These are phyloP conservation scores for Alethe diademata DNA, from an alignment of 2,113 vertebrate genomes.

Conservation along the genomic window DNA sequence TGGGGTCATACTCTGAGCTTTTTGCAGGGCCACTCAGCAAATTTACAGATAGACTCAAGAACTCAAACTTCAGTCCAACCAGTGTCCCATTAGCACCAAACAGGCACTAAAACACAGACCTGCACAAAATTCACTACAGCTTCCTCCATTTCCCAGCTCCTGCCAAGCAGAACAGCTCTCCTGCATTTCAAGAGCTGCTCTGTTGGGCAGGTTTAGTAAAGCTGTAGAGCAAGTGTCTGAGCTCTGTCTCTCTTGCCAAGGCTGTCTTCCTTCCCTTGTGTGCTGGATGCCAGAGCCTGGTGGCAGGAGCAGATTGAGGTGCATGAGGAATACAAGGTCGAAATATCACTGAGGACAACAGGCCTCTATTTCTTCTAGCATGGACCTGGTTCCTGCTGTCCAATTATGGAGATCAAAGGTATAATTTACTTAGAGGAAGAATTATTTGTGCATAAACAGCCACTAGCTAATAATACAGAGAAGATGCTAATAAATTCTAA, in stretches of 20 bases:
- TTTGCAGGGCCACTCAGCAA: background rate
- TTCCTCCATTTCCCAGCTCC: background rate
- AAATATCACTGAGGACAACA: background rate
- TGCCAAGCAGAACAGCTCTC: background rate
- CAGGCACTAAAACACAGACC: background rate
- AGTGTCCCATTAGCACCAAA: background rate
- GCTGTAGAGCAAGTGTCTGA: background rate
- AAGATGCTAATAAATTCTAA: slow-evolving; percentile 51
- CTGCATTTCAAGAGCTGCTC: background rate
- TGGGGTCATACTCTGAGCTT: background rate
- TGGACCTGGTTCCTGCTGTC: background rate
- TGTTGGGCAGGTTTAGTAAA: background rate
- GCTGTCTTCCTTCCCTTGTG: background rate
- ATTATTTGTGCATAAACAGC: slow-evolving; percentile 35
- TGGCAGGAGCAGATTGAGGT: background rate
- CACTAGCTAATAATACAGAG: slow-evolving; percentile 31
- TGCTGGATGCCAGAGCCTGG: background rate
- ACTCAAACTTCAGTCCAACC: background rate
- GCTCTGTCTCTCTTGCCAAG: background rate
- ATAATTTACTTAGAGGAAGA: slow-evolving; percentile 39
- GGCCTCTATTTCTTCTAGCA: background rate
- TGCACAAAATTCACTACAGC: background rate
- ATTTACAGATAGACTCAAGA: background rate
- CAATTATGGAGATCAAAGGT: slow-evolving; percentile 22
- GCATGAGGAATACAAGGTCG: background rate